Evolutionary conservation across 2,888 invertebrate species (phyloP).

Genomic region (Calephelis perditalis): DNA sequence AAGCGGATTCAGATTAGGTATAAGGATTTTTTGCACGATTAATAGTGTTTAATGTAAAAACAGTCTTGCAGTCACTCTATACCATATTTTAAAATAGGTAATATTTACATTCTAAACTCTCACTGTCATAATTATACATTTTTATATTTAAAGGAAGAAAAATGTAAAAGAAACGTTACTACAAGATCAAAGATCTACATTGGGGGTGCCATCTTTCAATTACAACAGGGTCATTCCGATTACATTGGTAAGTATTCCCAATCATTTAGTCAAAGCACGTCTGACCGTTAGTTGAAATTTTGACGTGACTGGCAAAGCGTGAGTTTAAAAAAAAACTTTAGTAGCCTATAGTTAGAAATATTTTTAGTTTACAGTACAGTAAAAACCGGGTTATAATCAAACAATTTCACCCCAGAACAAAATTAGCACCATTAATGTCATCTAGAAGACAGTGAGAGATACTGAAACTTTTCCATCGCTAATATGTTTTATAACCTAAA

Average conservation of each 20-base stretch:
- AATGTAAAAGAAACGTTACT: slow-evolving; percentile 5
- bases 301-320: no score
- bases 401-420: slow-evolving; percentile 15
- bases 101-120: slow-evolving; percentile 58
- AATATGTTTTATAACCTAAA: slow-evolving; percentile 47
- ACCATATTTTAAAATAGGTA: slow-evolving; percentile 44
- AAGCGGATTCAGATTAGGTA: slow-evolving; percentile 34
- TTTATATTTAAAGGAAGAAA: slow-evolving; percentile 5
- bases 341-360: no score
- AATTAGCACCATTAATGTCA: slow-evolving; percentile 55
- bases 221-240: no score
- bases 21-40: slow-evolving; percentile 44
- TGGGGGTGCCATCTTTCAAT: background rate
- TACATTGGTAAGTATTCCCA: no score
- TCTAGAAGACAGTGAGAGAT: slow-evolving; percentile 57
- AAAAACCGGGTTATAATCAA: no score
- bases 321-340: no score
- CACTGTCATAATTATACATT: slow-evolving; percentile 65
- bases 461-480: slow-evolving; percentile 71
- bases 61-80: slow-evolving; percentile 56
- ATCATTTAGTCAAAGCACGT: no score
- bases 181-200: slow-evolving; percentile 12
- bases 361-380: no score
- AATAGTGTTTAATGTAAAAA: slow-evolving; percentile 48
- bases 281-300: no score